Evolutionary conservation across 2,888 invertebrate genomes (phyloP), one percentile per base, ranked within the genome.

Genomic region (Ormyrus labotus): DNA sequence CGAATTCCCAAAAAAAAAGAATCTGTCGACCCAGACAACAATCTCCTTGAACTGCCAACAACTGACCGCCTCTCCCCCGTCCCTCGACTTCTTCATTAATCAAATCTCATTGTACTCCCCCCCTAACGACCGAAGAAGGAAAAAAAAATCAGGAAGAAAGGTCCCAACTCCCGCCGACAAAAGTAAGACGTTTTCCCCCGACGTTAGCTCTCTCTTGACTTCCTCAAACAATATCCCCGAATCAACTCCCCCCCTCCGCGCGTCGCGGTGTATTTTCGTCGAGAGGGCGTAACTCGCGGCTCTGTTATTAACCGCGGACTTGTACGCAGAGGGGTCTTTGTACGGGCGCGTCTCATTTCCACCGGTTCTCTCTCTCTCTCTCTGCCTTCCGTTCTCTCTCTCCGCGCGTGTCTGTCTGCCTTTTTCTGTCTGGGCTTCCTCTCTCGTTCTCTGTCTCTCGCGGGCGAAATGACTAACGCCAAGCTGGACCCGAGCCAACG

Each of bases 221-320:
- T 71, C 71, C 13, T 51, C 71, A 45, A 71, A 61, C 71, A 61
- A 51, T 34, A 34, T 71, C 13, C 71, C 11, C 45, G 10, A 69
- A 58, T 58, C 34, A 34, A 34, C 34, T 34, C 34, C 34, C 34
- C 34, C 34, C 3, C 57, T n/a, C 34, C 19, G 9, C 61, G 68
- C 61, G 68, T 47, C 45, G 34, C 34, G n/a, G 8, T 72, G 55
- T 64, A 73, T 64, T 64, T 48, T 64, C 19, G 55, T 53, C 64
- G 9, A 45, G 13, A 50, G 50, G 48, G 13, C 13, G 72, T 53
- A n/a, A 57, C 8, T 2, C 19, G 34, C 50, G 48, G 50, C 50
- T 70, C 70, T 70, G 70, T 77, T 77, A 77, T 77, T 77, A 77
- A 70, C 64, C 77, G 57, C 77, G 8, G 64, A 64, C 72, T 19